A percentile compares a stretch with the other conserved stretches of the same genome.
phyloP scores from a whole-genome alignment of 2,888 invertebrate species.

The Nomada goodeniana region DNA sequence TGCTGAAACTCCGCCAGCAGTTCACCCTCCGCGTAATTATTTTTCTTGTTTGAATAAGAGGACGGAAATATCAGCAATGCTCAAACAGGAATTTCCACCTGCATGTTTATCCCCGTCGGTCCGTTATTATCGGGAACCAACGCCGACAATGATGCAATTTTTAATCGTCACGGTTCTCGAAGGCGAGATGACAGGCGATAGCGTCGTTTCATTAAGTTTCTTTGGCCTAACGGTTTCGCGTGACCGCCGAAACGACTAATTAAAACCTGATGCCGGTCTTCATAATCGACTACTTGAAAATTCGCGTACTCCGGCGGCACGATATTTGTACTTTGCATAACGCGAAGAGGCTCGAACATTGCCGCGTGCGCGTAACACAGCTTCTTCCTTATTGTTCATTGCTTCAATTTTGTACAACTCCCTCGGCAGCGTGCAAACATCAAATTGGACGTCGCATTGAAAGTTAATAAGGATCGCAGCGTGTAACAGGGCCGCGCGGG shows the following conservation, averaged over 20 bases:
- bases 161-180: not conserved
- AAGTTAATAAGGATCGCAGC: not conserved
- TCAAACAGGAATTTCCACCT: too few species aligned
- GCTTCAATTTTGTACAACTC: too few species aligned
- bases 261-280: conserved; percentile 61
- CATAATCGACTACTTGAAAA: conserved; percentile 44
- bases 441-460: not conserved
- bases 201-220: conserved; percentile 61
- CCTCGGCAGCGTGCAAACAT: conserved; percentile 5
- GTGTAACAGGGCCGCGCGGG: too few species aligned
- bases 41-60: not conserved
- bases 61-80: not conserved
- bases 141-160: not conserved
- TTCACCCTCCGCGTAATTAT: not conserved
- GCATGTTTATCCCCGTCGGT: too few species aligned
- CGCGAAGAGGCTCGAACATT: not conserved
- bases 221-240: conserved; percentile 48
- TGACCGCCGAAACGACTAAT: conserved; percentile 61
- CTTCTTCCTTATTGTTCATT: not conserved
- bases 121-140: not conserved
- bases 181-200: conserved; percentile 46
- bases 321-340: conserved; percentile 10
- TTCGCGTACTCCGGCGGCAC: conserved; percentile 21
- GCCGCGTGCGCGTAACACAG: not conserved
- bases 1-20: conserved; percentile 33